Percentiles rank a stretch among this genome's conserved stretches.
These are phyloP conservation scores for Vombatus ursinus DNA, from an alignment of 2,113 vertebrate genomes.

Conservation along the genomic window DNA sequence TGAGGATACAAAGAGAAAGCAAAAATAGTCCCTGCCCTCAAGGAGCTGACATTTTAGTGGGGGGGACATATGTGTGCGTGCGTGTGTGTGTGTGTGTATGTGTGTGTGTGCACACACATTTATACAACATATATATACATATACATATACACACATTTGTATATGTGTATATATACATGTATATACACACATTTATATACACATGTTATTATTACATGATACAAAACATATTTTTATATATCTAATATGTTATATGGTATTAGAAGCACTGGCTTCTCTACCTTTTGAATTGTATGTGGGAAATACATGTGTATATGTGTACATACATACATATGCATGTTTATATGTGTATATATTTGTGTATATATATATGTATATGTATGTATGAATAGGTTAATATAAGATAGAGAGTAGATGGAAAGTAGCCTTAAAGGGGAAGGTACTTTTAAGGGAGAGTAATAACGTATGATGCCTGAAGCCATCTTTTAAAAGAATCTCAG, in stretches of 20 bases:
- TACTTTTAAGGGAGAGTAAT: neutral
- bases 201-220: neutral
- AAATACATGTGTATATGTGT: neutral
- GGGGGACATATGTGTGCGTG: neutral
- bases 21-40: neutral
- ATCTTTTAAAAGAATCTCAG: slow-evolving; percentile 20
- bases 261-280: neutral
- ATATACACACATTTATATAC: too few relatives aligned
- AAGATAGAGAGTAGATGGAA: neutral
- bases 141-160: too few relatives aligned
- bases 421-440: neutral
- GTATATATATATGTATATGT: neutral
- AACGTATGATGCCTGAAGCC: neutral
- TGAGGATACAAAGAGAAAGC: neutral
- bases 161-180: too few relatives aligned
- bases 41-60: neutral
- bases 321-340: neutral
- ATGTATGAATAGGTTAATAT: too few relatives aligned
- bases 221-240: neutral
- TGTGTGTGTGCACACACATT: neutral
- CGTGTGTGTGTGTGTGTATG: too few relatives aligned
- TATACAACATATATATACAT: too few relatives aligned
- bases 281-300: neutral
- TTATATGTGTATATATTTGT: too few relatives aligned
- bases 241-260: neutral